Evolutionary conservation across 2,113 vertebrate genomes (phyloP), one percentile per base, ranked within the genome.

Genomic region (Myiozetetes cayanensis): DNA sequence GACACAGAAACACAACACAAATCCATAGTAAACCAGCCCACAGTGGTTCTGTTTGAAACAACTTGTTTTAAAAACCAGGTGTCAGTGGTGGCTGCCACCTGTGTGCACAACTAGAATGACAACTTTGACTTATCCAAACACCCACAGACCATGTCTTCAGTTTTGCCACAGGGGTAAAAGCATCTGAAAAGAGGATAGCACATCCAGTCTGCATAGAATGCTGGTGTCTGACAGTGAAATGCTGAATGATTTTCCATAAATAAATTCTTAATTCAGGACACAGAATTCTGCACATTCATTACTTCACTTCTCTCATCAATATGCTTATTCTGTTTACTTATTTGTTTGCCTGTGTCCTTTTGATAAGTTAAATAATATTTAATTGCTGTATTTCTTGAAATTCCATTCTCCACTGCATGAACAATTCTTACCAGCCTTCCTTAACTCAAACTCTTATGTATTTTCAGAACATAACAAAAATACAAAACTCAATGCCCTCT

Each of bases 1-100:
- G 25, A 77, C 22, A 77, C 16, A 88, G 72, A 88, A 91, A 58
- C 41, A 84, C 39, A 82, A 85, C 56, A 90, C 9, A 88, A 86
- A 93, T 27, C 52, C 63, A 50, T 4, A 58, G 41, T 44, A 79
- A 82, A 61, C 16, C n/a, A 90, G 41, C 2, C n/a, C 28, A 13
- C 0, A n/a, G 12, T 30, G 6, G 23, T 8, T 90, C 44, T 39
- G 28, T 83, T 41, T 53, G 22, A 37, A 87, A 87, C 4, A 91
- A 27, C 6, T 62, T 22, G 6, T 65, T 82, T 80, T 72, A 75
- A 67, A 77, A 81, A 68, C 43, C 41, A 85, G 44, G 2, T 37
- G 37, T 65, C 22, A 43, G 22, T 33, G 33, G 31, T 56, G 62
- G 39, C 35, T 94, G 37, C 35, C 85, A 72, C 55, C 43, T 76